phyloP scores from a whole-genome alignment of 2,797 vertebrate species.

The Lithobates sylvaticus region DNA sequence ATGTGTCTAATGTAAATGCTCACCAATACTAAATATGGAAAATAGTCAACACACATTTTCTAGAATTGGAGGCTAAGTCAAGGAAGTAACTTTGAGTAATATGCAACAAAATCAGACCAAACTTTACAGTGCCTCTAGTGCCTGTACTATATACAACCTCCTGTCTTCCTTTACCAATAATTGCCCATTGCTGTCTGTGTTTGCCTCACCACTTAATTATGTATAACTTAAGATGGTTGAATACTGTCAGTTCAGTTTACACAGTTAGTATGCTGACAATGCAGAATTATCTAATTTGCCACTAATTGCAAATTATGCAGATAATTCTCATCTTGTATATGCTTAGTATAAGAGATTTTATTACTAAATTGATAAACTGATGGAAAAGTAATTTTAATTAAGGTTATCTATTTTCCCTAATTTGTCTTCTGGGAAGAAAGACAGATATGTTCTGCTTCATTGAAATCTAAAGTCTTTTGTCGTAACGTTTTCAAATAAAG shows the following conservation, averaged over 20 bases:
- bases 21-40: too few species aligned
- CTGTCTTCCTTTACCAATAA: neutral
- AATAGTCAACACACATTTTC: too few species aligned
- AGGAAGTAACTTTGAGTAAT: too few species aligned
- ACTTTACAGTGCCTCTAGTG: too few species aligned
- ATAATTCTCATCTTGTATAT: conserved; percentile 48
- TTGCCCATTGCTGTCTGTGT: neutral
- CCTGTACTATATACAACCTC: too few species aligned
- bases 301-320: conserved; percentile 47
- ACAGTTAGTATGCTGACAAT: conserved; percentile 41
- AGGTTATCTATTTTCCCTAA: conserved; percentile 48
- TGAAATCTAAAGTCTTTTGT: conserved; percentile 12
- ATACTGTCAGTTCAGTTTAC: conserved; percentile 23
- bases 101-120: too few species aligned
- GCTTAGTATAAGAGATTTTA: conserved; percentile 35
- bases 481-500: conserved; percentile 30
- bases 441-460: conserved; percentile 25
- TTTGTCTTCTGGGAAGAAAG: conserved; percentile 40
- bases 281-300: conserved; percentile 46
- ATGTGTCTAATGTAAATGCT: too few species aligned
- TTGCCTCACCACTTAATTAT: neutral
- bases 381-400: conserved; percentile 47
- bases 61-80: too few species aligned
- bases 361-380: conserved; percentile 45
- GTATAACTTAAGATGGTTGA: conserved; percentile 2